Percentiles rank a stretch among this genome's conserved stretches.
These are phyloP conservation scores for Sturmia bella DNA, from an alignment of 2,888 invertebrate species.

Conservation along the genomic window DNA sequence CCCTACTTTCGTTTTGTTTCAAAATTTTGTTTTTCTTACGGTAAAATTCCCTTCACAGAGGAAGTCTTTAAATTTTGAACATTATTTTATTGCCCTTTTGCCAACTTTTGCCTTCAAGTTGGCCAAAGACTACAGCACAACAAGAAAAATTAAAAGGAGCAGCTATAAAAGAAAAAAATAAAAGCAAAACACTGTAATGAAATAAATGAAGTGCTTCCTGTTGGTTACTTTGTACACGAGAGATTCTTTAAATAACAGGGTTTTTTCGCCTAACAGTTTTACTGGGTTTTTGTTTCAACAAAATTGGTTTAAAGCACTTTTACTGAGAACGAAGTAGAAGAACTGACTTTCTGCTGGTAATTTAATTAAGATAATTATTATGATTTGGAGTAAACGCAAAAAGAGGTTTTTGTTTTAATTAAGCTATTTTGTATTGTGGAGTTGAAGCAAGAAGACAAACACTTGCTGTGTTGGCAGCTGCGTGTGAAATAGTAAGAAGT, in stretches of 20 bases:
- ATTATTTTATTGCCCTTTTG: slow-evolving; percentile 64
- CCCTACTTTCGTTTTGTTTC: slow-evolving; percentile 52
- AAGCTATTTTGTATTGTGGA: slow-evolving; percentile 13
- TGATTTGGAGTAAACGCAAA: slow-evolving; percentile 5
- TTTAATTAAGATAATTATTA: slow-evolving; percentile 32
- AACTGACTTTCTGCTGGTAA: slow-evolving; percentile 24
- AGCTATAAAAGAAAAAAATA: not conserved
- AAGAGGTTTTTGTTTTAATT: slow-evolving; percentile 10
- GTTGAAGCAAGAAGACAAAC: not conserved
- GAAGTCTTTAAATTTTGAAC: slow-evolving; percentile 62
- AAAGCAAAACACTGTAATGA: slow-evolving; percentile 54
- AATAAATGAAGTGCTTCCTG: slow-evolving; percentile 69
- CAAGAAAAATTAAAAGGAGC: slow-evolving; percentile 39
- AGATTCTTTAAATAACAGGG: slow-evolving; percentile 46
- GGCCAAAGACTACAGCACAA: slow-evolving; percentile 22
- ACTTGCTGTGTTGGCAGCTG: not conserved
- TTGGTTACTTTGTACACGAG: slow-evolving; percentile 51
- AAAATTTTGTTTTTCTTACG: slow-evolving; percentile 45
- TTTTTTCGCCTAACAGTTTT: slow-evolving; percentile 13
- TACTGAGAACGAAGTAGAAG: not conserved
- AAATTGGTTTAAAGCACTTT: slow-evolving; percentile 30
- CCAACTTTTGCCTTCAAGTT: slow-evolving; percentile 10
- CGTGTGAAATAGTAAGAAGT: not conserved
- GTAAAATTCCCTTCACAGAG: slow-evolving; percentile 60
- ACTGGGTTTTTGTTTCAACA: not conserved